Base-by-base conservation (phyloP, 2,797 vertebrate genomes). In the Okamejei kenojei region DNA sequence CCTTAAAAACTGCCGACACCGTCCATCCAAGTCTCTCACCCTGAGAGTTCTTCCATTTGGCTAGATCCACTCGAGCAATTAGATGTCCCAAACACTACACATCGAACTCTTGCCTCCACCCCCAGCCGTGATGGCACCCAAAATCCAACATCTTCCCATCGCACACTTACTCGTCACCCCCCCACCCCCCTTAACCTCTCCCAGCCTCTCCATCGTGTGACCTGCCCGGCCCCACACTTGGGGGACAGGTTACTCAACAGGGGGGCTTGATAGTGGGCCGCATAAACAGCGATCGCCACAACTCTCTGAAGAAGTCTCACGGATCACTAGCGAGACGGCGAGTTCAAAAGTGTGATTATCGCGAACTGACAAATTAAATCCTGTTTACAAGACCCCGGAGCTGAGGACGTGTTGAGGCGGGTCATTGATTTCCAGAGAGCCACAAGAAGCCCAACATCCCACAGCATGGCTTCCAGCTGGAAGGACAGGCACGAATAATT, bases 401-500 rank as follows among this genome's bases (percentile, higher is more conserved):
- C 71, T 92, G 29, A 7, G 68, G 45, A 76, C 71, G 38, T 74
- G 35, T 54, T 7, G 73, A 71, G 71, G 54, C n/a, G n/a, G n/a
- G n/a, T n/a, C n/a, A 92, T 29, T 92, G 73, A 92, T 73, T 73
- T 92, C 68, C 90, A 73, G n/a, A 71, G 65, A 65, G 54, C 26
- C 29, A 23, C 23, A 29, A n/a, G n/a, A n/a, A n/a, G n/a, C n/a
- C n/a, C n/a, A n/a, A n/a, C n/a, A 23, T 74, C 71, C 68, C 84
- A 45, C 84, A 88, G 84, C 93, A 94, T 95, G 94, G 96, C 96
- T 95, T 96, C 94, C 95, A 94, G 95, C 94, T 95, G 94, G n/a
- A 95, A 95, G 96, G 94, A 96, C 95, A 96, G 96, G 96, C 96
- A 96, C 94, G 96, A 95, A 97, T 97, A 97, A 97, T 97, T 97